phyloP scores from a whole-genome alignment of 1,140 invertebrate genomes.

The Drosophila leontia region DNA sequence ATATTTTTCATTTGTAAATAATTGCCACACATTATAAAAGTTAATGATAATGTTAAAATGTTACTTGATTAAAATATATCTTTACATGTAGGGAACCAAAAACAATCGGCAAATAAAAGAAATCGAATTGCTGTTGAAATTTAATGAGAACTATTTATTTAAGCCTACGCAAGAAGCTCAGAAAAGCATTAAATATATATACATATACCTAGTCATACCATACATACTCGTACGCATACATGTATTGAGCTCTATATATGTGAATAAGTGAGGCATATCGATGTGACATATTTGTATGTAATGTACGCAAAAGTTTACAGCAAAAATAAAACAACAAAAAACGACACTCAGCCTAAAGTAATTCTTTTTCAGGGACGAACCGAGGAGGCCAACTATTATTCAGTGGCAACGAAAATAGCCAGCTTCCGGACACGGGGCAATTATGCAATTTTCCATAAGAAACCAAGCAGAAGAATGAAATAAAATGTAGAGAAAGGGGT shows the following conservation, averaged over 20 bases:
- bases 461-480: constrained; percentile 30
- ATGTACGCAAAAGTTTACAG: constrained; percentile 72
- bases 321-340: constrained; percentile 58
- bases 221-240: constrained; percentile 25
- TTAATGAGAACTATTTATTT: constrained; percentile 33
- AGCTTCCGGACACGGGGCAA: constrained; percentile 35
- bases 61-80: constrained; percentile 60
- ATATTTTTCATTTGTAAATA: constrained; percentile 63
- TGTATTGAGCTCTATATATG: constrained; percentile 54
- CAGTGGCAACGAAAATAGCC: constrained; percentile 29
- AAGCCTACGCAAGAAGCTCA: constrained; percentile 69
- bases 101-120: constrained; percentile 11
- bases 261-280: constrained; percentile 69
- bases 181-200: constrained; percentile 28
- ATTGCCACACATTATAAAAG: constrained; percentile 41
- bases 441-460: constrained; percentile 55
- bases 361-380: constrained; percentile 1
- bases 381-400: background rate
- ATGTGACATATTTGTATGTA: constrained; percentile 75
- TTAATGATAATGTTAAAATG: constrained; percentile 68
- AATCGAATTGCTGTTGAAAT: constrained; percentile 49
- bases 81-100: constrained; percentile 44
- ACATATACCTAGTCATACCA: constrained; percentile 57
- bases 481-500: constrained; percentile 18
- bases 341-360: background rate